Base-by-base conservation (phyloP, 1,140 invertebrate genomes). In the Heliconius nattereri region DNA sequence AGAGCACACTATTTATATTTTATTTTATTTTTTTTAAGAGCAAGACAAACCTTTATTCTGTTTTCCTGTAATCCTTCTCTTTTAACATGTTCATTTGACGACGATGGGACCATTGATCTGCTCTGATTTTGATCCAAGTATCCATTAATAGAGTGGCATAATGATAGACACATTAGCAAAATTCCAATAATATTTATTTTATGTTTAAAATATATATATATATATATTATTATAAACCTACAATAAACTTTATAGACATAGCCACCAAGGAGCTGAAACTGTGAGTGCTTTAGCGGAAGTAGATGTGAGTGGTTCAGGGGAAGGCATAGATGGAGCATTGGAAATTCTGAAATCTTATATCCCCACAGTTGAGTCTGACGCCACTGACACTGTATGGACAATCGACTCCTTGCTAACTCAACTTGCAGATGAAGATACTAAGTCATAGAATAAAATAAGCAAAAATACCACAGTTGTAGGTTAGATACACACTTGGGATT, bases 341-440 rank as follows among this genome's bases (percentile, higher is more conserved):
- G 88, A 92, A 45, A 87, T 91, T 6, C 81, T 94, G 0, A 88
- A 87, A 54, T 86, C 89, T 20, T 90, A 87, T 57, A 86, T 94
- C 54, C 91, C 92, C 29, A 60, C 83, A 1, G 87, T 85, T 7
- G 90, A 93, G 49, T 54, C 83, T 2, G 92, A 94, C 45, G 84
- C 84, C 7, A 85, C 90, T n/a, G 92, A 94, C 66, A 87, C 85
- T 16, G 90, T 93, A 16, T 94, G 92, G 92, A 92, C 92, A 20
- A 86, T 94, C 3, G 91, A 94, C 37, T 88, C 90, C 3, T 83
- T 94, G 74, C 81, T 94, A 3, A 84, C 85, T 54, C 86, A 92
- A 79, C 83, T 94, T 7, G 76, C 60, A 6, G 80, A 81, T 32
- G 79, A 81, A 80, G 79, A 80, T 71, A 16, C 37, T 70, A 37